These are phyloP conservation scores for Falcaria lacertinaria DNA, from an alignment of 2,888 invertebrate species.

Conservation along the genomic window DNA sequence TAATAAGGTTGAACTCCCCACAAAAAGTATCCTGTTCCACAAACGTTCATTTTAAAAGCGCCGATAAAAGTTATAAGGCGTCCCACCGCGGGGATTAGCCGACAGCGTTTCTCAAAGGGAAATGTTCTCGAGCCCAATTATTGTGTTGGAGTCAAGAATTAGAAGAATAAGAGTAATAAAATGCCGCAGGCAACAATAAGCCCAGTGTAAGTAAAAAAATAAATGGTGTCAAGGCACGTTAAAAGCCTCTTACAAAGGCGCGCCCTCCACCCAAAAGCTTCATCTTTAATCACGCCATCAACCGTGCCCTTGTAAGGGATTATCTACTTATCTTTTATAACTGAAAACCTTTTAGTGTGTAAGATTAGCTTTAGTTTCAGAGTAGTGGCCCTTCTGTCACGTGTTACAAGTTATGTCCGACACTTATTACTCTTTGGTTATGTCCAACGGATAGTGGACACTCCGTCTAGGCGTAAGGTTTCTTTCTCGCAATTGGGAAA, in stretches of 20 bases:
- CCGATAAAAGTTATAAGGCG: neutral
- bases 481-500: too few species aligned
- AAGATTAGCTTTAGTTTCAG: neutral
- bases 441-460: too few species aligned
- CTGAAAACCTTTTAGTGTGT: conserved; percentile 15
- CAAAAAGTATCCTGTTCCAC: neutral
- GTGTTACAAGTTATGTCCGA: too few species aligned
- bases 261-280: conserved; percentile 8
- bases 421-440: too few species aligned
- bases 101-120: neutral
- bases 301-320: conserved; percentile 20
- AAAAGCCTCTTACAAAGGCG: conserved; percentile 34
- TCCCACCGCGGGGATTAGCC: neutral
- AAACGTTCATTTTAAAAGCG: neutral
- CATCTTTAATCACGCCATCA: conserved; percentile 40
- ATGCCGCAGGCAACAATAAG: conserved; percentile 13
- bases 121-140: conserved; percentile 10
- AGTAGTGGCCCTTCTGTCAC: too few species aligned
- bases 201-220: conserved; percentile 29
- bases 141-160: conserved; percentile 8
- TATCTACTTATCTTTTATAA: conserved; percentile 17
- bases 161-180: conserved; percentile 31
- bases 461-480: too few species aligned
- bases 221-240: conserved; percentile 32
- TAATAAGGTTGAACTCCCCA: too few species aligned